Evolutionary conservation across 1,140 invertebrate species (phyloP), one percentile per base, ranked within the genome.

Genomic region (Prorops nasuta): DNA sequence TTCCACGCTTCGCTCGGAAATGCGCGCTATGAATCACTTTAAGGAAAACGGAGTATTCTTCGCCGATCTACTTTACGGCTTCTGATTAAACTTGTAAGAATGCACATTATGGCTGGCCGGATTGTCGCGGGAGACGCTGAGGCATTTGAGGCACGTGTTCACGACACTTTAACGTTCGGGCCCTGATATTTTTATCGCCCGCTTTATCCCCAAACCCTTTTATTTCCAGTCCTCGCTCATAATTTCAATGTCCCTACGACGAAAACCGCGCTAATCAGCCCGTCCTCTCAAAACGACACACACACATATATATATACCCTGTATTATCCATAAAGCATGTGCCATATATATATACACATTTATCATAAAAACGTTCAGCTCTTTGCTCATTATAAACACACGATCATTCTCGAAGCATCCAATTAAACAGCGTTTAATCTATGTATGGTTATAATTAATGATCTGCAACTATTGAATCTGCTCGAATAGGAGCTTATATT

Each of bases 61-160:
- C n/a, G n/a, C n/a, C 24, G 41, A 46, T 55, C 53, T 42, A 47
- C 46, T 52, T 52, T 56, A 46, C 44, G 44, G 15, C 17, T 20
- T 4, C 39, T 22, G 49, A 56, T 56, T 56, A 52, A 52, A 44
- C 50, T 44, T 9, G 22, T 36, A 40, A 52, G 54, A 44, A 50
- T 35, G 42, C 49, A 41, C 40, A 24, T 34, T 28, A 32, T 15
- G 19, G 37, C 37, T 32, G 42, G 9, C 10, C 4, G 34, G 28
- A 31, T 45, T n/a, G 17, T 53, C 8, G 14, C 21, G 44, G 54
- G 3, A 39, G 6, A 37, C 49, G 44, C 37, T 38, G 35, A 39
- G 49, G 50, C 50, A 56, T 60, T 50, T 56, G 45, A 49, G 14
- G 49, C 49, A 52, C 54, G 54, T 40, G 39, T 48, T 31, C 17